These are phyloP conservation scores for Ctena decussata DNA, from an alignment of 2,888 invertebrate species.

Conservation along the genomic window DNA sequence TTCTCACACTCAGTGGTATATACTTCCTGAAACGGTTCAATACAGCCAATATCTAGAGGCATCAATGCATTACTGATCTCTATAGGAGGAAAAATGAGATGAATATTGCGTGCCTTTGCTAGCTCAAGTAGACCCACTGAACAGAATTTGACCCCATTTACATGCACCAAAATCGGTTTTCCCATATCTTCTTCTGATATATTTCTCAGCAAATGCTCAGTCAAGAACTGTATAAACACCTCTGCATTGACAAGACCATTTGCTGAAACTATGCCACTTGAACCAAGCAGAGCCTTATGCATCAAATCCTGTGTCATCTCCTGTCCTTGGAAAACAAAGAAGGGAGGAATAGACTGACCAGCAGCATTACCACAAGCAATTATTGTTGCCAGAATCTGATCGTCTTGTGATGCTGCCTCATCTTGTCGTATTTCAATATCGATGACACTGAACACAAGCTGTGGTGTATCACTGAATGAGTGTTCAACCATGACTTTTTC, in stretches of 20 bases:
- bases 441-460: neutral
- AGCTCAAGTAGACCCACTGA: neutral
- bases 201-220: neutral
- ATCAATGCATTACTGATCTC: neutral
- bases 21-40: neutral
- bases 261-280: neutral
- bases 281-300: neutral
- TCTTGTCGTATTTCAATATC: constrained; percentile 4
- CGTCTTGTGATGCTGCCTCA: neutral
- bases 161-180: neutral
- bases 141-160: neutral
- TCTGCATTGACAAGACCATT: neutral
- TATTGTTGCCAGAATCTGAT: neutral
- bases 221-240: constrained; percentile 8
- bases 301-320: neutral
- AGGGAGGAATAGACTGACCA: neutral
- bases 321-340: neutral
- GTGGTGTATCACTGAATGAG: neutral
- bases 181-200: neutral
- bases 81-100: neutral
- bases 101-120: neutral
- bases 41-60: neutral
- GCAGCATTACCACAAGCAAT: neutral
- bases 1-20: neutral
- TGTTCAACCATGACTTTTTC: neutral